These are phyloP conservation scores for Melieria omissa DNA, from an alignment of 2,888 invertebrate species.

Conservation along the genomic window DNA sequence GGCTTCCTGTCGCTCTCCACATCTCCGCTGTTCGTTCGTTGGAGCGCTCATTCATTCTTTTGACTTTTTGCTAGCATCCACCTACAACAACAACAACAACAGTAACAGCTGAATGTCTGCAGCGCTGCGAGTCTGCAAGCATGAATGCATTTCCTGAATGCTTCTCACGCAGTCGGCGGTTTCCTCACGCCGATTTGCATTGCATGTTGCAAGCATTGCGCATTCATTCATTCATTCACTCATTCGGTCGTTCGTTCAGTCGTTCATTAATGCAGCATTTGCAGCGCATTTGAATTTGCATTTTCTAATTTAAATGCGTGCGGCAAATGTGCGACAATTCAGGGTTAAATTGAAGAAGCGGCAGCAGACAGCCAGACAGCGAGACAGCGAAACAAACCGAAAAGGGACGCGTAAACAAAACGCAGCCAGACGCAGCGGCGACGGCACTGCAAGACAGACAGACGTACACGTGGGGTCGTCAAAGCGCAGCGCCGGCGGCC, in stretches of 20 bases:
- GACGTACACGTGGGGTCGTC: no score
- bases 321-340: constrained; percentile 1
- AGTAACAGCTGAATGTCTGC: neutral
- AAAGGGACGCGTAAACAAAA: no score
- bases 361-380: neutral
- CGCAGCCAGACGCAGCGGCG: no score
- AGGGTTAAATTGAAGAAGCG: constrained; percentile 12
- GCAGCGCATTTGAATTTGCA: constrained; percentile 8
- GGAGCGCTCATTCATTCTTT: constrained; percentile 13
- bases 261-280: constrained; percentile 8
- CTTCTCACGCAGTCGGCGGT: neutral
- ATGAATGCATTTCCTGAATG: neutral
- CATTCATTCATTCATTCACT: constrained; percentile 3
- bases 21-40: neutral
- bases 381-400: no score
- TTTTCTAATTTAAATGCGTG: constrained; percentile 6
- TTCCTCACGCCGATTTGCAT: neutral
- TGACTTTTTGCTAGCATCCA: neutral
- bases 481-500: no score
- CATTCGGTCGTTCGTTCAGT: neutral
- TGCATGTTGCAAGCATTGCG: neutral
- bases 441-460: no score
- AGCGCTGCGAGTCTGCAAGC: neutral
- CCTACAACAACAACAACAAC: neutral
- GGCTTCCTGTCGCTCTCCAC: no score